Evolutionary conservation across 2,113 vertebrate genomes (phyloP).

Genomic region (Panurus biarmicus): DNA sequence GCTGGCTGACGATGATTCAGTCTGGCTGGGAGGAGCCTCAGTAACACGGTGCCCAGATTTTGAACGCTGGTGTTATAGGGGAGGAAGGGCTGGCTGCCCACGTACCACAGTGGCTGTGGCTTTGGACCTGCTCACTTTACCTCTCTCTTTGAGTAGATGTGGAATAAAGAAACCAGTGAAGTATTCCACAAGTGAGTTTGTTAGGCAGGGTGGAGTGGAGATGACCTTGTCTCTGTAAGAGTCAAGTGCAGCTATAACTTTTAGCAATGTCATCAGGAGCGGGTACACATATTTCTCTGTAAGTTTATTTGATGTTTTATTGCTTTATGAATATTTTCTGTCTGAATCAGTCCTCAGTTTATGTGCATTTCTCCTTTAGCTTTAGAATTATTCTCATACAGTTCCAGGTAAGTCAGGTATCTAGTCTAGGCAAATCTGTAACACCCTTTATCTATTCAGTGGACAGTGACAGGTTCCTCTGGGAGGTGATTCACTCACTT

Average conservation of each 20-base stretch:
- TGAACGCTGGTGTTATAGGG: rapidly evolving
- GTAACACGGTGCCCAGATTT: neutral
- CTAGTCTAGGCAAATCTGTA: neutral
- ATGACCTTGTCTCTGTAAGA: neutral
- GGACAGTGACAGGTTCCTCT: neutral
- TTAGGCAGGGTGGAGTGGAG: neutral
- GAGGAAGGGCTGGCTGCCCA: neutral
- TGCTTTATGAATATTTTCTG: neutral
- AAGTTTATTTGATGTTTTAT: neutral
- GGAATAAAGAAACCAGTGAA: neutral
- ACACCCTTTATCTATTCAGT: neutral
- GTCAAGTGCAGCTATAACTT: neutral
- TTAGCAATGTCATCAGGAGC: neutral
- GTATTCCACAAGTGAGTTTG: neutral
- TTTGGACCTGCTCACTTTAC: neutral
- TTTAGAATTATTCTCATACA: neutral
- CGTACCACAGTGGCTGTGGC: neutral
- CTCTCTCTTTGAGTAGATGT: neutral
- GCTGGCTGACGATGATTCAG: neutral
- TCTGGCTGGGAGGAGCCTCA: neutral
- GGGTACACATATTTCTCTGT: neutral
- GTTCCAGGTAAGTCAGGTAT: neutral
- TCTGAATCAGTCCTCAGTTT: neutral
- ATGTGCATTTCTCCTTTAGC: neutral
- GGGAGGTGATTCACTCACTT: neutral